These are phyloP conservation scores for Anseranas semipalmata DNA, from an alignment of 2,113 vertebrate genomes.

Conservation along the genomic window DNA sequence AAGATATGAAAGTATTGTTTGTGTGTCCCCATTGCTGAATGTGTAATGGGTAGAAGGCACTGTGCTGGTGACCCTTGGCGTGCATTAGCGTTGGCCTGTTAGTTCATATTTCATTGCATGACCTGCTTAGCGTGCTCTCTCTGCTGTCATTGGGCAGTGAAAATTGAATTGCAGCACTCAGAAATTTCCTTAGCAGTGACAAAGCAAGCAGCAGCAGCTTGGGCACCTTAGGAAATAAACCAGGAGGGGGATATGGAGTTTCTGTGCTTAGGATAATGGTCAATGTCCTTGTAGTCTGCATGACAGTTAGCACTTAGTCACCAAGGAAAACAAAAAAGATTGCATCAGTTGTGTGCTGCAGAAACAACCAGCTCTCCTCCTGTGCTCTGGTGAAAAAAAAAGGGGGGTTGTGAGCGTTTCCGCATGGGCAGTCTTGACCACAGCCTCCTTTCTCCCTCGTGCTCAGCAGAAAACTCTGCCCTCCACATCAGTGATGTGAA, in stretches of 20 bases:
- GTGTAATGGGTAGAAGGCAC: not conserved
- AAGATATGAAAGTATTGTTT: not conserved
- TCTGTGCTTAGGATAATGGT: not conserved
- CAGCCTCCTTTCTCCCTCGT: not conserved
- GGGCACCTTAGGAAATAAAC: not conserved
- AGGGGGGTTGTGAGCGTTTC: not conserved
- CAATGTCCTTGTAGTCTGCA: rapidly evolving
- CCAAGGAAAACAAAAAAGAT: not conserved
- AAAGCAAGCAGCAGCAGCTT: not conserved
- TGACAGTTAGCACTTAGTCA: not conserved
- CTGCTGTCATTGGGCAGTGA: not conserved
- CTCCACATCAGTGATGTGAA: not conserved
- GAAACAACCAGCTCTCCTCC: not conserved
- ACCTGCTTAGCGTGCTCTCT: not conserved
- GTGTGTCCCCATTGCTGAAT: not conserved
- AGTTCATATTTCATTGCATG: not conserved
- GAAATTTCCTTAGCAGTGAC: constrained; percentile 22
- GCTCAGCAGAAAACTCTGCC: not conserved
- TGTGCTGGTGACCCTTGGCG: not conserved
- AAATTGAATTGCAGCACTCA: not conserved
- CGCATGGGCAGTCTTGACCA: not conserved
- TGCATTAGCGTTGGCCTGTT: not conserved
- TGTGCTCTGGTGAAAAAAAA: not conserved
- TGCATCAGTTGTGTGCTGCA: not conserved
- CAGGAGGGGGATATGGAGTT: not conserved